phyloP scores from a whole-genome alignment of 2,113 vertebrate genomes.

The Prolemur simus region DNA sequence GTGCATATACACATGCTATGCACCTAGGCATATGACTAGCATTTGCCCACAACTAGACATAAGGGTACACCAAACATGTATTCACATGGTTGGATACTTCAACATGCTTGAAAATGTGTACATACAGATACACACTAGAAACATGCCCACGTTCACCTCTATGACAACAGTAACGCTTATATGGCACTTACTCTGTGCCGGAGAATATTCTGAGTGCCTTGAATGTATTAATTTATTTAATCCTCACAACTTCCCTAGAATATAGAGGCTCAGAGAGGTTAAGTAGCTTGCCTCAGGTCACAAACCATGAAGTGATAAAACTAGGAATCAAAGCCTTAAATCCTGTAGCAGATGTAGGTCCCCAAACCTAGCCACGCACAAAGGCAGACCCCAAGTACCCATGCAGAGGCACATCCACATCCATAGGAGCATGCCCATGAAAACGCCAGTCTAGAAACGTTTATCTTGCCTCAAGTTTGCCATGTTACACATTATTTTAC shows the following conservation, averaged over 20 bases:
- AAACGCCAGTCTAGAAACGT: background rate
- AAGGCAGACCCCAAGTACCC: background rate
- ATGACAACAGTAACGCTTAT: background rate
- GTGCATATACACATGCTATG: background rate
- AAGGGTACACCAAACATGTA: background rate
- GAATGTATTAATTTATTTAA: slow-evolving; percentile 23
- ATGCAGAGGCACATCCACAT: background rate
- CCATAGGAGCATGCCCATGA: background rate
- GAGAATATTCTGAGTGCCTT: background rate
- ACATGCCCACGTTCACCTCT: background rate
- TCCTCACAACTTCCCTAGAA: background rate
- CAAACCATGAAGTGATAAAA: background rate
- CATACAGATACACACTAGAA: background rate
- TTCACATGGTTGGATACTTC: background rate
- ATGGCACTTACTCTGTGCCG: slow-evolving; percentile 28
- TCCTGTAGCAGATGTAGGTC: background rate
- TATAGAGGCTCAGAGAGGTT: background rate
- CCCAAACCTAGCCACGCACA: background rate
- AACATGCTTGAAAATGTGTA: background rate
- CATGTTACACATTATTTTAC: background rate
- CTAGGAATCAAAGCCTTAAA: background rate
- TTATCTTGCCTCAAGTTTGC: slow-evolving; percentile 6
- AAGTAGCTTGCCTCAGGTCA: slow-evolving; percentile 32
- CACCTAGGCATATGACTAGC: background rate
- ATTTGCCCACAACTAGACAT: background rate